phyloP scores from a whole-genome alignment of 1,140 invertebrate genomes.

The Achroia grisella region DNA sequence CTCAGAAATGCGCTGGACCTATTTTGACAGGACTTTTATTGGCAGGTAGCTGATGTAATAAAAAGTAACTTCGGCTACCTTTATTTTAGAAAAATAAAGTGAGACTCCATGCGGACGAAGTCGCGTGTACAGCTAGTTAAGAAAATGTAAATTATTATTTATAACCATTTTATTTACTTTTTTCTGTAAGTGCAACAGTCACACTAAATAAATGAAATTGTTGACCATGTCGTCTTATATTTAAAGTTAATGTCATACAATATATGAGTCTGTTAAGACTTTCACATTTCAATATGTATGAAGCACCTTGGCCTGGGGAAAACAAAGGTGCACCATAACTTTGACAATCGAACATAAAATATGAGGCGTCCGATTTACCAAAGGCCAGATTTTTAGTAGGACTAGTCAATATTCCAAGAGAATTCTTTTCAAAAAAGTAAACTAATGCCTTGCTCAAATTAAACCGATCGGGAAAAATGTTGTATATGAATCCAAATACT shows the following conservation, averaged over 20 bases:
- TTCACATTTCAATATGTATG: constrained; percentile 76
- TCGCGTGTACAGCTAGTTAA: too few species aligned
- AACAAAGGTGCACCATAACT: constrained; percentile 75
- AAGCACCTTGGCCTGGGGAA: constrained; percentile 70
- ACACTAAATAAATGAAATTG: constrained; percentile 57
- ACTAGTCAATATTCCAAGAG: constrained; percentile 71
- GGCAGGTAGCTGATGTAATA: too few species aligned
- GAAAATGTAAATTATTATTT: too few species aligned
- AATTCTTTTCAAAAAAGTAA: constrained; percentile 75
- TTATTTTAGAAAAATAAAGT: too few species aligned
- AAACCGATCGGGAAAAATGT: constrained; percentile 71
- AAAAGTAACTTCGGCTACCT: too few species aligned
- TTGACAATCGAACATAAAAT: constrained; percentile 79
- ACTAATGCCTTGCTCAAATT: constrained; percentile 76
- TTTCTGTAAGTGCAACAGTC: constrained; percentile 33
- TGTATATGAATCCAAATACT: constrained; percentile 76
- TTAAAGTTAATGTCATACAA: constrained; percentile 73
- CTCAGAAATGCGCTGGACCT: too few species aligned
- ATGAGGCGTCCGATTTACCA: constrained; percentile 72
- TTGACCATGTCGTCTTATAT: constrained; percentile 56
- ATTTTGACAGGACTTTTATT: too few species aligned
- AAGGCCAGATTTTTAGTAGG: constrained; percentile 74
- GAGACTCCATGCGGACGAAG: too few species aligned
- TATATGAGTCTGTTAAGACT: constrained; percentile 76
- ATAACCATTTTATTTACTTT: constrained; percentile 38